Evolutionary conservation across 2,797 vertebrate species (phyloP).

Genomic region (Hoplostethus atlanticus): DNA sequence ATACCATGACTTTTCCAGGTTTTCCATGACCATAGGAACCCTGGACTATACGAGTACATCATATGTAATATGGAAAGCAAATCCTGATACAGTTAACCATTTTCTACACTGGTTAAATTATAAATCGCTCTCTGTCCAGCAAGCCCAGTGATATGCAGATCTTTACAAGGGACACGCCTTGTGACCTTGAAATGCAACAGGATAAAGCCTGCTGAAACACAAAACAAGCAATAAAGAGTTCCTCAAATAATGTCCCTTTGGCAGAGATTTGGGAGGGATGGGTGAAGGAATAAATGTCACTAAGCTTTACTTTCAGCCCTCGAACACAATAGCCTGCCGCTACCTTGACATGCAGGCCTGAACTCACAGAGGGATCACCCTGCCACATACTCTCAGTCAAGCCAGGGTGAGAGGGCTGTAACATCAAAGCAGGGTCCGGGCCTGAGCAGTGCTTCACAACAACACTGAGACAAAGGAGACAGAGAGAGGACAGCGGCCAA

Average conservation of each 20-base stretch:
- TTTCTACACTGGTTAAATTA: too few species aligned
- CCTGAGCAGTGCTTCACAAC: conserved; percentile 53
- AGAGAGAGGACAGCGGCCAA: conserved; percentile 14
- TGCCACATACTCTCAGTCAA: conserved; percentile 78
- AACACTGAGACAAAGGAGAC: conserved; percentile 68
- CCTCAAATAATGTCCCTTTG: not conserved
- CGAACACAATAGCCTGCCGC: not conserved
- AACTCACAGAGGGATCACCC: conserved; percentile 71
- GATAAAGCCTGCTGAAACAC: not conserved
- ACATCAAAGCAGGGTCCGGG: conserved; percentile 44
- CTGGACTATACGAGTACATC: too few species aligned
- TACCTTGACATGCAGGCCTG: conserved; percentile 31
- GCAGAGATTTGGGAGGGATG: not conserved
- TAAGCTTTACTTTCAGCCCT: not conserved
- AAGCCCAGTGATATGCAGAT: not conserved
- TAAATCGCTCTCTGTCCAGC: not conserved
- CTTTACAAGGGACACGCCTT: not conserved
- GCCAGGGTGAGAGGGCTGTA: conserved; percentile 61
- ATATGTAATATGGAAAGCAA: too few species aligned
- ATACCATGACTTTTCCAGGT: too few species aligned
- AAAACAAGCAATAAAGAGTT: not conserved
- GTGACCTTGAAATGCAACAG: not conserved
- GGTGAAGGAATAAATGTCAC: conserved; percentile 1
- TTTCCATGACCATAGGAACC: too few species aligned
- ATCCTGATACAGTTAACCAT: too few species aligned